These are phyloP conservation scores for Glaucomys volans DNA, from an alignment of 2,113 vertebrate species.

Conservation along the genomic window DNA sequence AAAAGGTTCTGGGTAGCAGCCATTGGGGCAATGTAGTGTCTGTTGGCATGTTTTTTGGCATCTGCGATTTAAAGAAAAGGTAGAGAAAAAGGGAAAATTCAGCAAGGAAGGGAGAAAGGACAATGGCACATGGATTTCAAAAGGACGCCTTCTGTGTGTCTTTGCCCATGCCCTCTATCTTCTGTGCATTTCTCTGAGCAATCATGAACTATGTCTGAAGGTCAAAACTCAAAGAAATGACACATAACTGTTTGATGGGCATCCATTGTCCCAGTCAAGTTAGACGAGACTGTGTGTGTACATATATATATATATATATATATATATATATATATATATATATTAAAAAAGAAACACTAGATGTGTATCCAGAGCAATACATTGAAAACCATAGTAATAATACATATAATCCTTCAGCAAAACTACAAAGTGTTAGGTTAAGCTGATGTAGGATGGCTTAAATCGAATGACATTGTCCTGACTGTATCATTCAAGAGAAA, in stretches of 20 bases:
- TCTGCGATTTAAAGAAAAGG: constrained; percentile 86
- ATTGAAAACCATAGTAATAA: constrained; percentile 91
- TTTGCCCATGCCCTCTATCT: constrained; percentile 75
- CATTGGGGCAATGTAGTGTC: constrained; percentile 88
- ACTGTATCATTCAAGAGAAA: constrained; percentile 80
- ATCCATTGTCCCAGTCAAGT: constrained; percentile 75
- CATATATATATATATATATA: constrained; percentile 42
- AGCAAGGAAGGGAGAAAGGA: constrained; percentile 66
- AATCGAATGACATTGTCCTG: constrained; percentile 81
- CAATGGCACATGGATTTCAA: constrained; percentile 88
- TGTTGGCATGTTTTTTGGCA: constrained; percentile 90
- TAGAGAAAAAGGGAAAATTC: too few species aligned
- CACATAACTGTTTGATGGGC: constrained; percentile 64
- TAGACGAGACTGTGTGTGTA: constrained; percentile 85
- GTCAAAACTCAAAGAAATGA: constrained; percentile 63
- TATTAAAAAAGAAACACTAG: constrained; percentile 77
- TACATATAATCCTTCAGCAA: constrained; percentile 86
- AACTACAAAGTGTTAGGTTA: constrained; percentile 82
- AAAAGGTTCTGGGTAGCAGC: constrained; percentile 80
- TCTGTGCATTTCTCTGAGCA: constrained; percentile 71
- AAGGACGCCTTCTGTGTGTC: constrained; percentile 69
- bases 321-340: constrained; percentile 69
- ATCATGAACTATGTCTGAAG: constrained; percentile 61
- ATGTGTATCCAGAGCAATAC: constrained; percentile 85
- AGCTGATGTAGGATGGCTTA: constrained; percentile 83